phyloP scores from a whole-genome alignment of 2,797 vertebrate species.

The Perodicticus potto region DNA sequence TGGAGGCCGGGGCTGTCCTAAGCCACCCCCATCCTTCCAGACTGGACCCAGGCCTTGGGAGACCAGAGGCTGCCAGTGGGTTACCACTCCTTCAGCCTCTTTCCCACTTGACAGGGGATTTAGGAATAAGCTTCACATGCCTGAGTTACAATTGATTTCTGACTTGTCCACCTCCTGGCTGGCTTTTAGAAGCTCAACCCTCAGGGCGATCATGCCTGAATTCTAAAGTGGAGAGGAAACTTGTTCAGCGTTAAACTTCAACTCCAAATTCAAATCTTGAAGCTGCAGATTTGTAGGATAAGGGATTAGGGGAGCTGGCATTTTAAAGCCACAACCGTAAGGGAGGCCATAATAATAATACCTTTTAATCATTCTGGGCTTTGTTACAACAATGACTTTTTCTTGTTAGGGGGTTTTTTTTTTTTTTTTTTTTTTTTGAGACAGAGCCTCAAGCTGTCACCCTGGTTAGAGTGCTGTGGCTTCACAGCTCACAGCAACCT shows the following conservation, averaged over 20 bases:
- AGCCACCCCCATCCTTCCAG: not conserved
- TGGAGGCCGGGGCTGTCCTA: not conserved
- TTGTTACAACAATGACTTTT: not conserved
- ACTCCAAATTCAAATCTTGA: not conserved
- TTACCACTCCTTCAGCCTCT: not conserved
- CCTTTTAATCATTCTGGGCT: not conserved
- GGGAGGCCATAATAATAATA: not conserved
- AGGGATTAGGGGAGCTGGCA: not conserved
- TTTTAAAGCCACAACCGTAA: conserved; percentile 21
- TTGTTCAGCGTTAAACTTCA: not conserved
- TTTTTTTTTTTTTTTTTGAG: no score
- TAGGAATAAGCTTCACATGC: not conserved
- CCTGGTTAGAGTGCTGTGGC: no score
- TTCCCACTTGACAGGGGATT: no score
- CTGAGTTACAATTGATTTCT: conserved; percentile 42
- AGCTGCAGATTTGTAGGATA: not conserved
- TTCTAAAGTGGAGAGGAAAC: not conserved
- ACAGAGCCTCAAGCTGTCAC: no score
- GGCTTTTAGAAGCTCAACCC: conserved; percentile 9
- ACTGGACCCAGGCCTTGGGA: not conserved
- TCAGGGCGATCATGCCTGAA: not conserved
- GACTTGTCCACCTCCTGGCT: not conserved
- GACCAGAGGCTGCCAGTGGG: not conserved
- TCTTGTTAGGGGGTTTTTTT: conserved; percentile 13
- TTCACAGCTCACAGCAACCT: no score